Conservation (phyloP, 2,888 invertebrate genomes). For the Hyles lineata region DNA sequence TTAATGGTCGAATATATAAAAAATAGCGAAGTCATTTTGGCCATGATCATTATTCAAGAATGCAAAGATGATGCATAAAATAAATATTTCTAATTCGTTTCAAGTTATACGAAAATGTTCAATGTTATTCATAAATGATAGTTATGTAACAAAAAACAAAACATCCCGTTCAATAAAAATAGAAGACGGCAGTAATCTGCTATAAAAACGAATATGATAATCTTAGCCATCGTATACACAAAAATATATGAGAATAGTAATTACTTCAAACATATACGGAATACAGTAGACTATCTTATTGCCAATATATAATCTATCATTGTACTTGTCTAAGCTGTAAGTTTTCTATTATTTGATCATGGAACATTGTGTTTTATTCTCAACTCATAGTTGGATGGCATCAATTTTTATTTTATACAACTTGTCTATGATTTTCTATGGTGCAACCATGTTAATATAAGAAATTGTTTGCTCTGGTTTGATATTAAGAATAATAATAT, state of each 20-base stretch:
- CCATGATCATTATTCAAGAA: conserved; percentile 69
- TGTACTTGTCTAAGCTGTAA: too few species aligned
- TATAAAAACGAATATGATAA: conserved; percentile 11
- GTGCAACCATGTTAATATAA: too few species aligned
- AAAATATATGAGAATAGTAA: background rate
- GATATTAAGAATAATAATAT: too few species aligned
- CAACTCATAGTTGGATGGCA: too few species aligned
- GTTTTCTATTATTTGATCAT: too few species aligned
- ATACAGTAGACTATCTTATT: background rate
- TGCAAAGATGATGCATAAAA: conserved; percentile 60
- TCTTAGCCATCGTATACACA: background rate
- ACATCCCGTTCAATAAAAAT: background rate
- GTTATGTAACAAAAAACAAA: conserved; percentile 28
- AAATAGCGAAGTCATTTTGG: conserved; percentile 55
- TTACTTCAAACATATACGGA: background rate
- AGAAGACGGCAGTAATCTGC: background rate
- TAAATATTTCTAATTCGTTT: conserved; percentile 52
- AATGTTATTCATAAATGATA: conserved; percentile 44
- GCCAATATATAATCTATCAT: too few species aligned
- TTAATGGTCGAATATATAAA: conserved; percentile 47
- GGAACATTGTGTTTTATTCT: too few species aligned
- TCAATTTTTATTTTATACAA: too few species aligned
- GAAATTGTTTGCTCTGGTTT: too few species aligned
- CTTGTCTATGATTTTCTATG: too few species aligned
- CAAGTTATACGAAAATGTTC: conserved; percentile 35